These are phyloP conservation scores for Pogonocherus hispidulus DNA, from an alignment of 2,888 invertebrate genomes.

Conservation along the genomic window DNA sequence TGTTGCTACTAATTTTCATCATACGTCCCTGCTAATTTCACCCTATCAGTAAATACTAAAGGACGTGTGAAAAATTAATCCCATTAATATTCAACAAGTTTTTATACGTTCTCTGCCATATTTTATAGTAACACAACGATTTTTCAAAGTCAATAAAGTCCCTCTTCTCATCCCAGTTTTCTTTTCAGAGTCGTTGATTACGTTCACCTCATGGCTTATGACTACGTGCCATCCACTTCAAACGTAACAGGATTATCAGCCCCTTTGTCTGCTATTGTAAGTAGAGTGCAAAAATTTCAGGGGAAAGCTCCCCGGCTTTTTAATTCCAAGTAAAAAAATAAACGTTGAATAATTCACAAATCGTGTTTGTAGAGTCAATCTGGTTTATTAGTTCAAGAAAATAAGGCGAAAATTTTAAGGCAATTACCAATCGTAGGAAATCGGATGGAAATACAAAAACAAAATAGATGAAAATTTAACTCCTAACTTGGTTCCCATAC, in stretches of 20 bases:
- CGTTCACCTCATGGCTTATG: constrained; percentile 71
- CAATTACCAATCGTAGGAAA: too few relatives aligned
- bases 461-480: too few relatives aligned
- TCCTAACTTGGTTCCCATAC: too few relatives aligned
- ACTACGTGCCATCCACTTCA: constrained; percentile 64
- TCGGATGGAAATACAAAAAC: too few relatives aligned
- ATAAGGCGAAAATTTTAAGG: too few relatives aligned
- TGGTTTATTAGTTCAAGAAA: background rate
- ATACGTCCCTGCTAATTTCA: too few relatives aligned
- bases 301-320: constrained; percentile 2
- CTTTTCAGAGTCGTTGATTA: constrained; percentile 67
- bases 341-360: constrained; percentile 18
- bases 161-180: constrained; percentile 9
- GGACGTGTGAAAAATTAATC: too few relatives aligned
- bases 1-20: too few relatives aligned
- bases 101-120: too few relatives aligned
- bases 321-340: constrained; percentile 16
- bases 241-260: constrained; percentile 66
- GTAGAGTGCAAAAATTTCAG: constrained; percentile 31
- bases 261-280: constrained; percentile 62
- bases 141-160: background rate
- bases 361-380: constrained; percentile 17
- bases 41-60: too few relatives aligned
- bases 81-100: too few relatives aligned
- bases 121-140: background rate